phyloP scores from a whole-genome alignment of 2,113 vertebrate species.

The Talpa occidentalis region DNA sequence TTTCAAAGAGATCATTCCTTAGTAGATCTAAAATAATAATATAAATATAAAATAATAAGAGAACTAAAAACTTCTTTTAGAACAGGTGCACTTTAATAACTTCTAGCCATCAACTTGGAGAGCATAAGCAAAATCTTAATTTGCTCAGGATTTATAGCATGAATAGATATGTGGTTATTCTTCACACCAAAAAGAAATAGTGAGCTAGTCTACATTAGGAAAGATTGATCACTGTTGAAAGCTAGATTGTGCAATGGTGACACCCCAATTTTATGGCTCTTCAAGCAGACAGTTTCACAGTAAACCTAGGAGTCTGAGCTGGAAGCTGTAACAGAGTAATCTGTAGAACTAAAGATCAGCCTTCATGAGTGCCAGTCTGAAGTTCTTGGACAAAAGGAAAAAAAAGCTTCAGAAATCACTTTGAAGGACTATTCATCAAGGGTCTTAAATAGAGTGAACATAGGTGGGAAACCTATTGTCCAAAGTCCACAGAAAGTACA shows the following conservation, averaged over 20 bases:
- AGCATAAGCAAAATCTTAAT: background rate
- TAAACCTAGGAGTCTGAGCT: slow-evolving; percentile 52
- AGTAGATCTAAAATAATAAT: background rate
- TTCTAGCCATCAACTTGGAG: background rate
- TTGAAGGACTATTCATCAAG: slow-evolving; percentile 78
- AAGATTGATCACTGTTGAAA: background rate
- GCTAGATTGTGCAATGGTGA: background rate
- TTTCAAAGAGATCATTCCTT: background rate
- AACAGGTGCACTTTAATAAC: background rate
- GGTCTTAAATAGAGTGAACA: slow-evolving; percentile 58
- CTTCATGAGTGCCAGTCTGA: slow-evolving; percentile 71
- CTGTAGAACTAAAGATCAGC: slow-evolving; percentile 63
- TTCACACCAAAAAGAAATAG: background rate
- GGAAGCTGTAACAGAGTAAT: slow-evolving; percentile 49
- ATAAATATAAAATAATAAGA: too few species aligned
- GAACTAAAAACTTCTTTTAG: background rate
- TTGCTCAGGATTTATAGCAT: background rate
- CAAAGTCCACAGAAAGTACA: slow-evolving; percentile 67
- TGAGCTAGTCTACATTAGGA: background rate
- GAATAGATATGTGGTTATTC: background rate
- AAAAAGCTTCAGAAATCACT: slow-evolving; percentile 69
- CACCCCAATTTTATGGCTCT: background rate
- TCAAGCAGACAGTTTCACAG: background rate
- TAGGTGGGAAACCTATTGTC: slow-evolving; percentile 76
- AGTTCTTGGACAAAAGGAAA: slow-evolving; percentile 72